Base-by-base conservation (phyloP, 2,113 vertebrate species). In the Aptenodytes forsteri region DNA sequence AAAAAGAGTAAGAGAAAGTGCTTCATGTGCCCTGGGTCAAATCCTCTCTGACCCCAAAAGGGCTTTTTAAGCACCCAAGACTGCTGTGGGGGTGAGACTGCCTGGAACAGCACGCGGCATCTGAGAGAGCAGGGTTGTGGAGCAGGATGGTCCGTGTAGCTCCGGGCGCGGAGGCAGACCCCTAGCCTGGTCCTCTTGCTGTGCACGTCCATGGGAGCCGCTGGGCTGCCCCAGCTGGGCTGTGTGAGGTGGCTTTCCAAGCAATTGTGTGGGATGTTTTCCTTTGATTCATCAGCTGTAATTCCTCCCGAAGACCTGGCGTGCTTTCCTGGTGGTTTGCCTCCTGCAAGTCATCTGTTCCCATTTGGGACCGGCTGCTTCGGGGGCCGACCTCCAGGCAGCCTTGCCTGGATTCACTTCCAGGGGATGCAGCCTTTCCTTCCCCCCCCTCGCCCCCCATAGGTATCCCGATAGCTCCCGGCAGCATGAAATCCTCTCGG, bases 391-490 rank as follows among this genome's bases (percentile, higher is more conserved):
- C 65, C 34, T 71, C 36, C 16, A 4, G 22, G 38, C 42, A 47
- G 46, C 61, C 30, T 30, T n/a, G 66, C 56, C 79, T 10, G 29
- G 47, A 6, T 26, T 72, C 29, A 1, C 46, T 87, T 70, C 83
- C 50, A 82, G 26, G 20, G 62, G 62, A 34, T n/a, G 34, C 46
- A 54, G 34, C 84, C 30, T 42, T 83, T 77, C 50, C 54, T 77
- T 20, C 17, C 30, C 15, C 30, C 65, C 10, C 4, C 10, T 4
- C 4, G 10, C 3, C 14, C 49, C 38, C 32, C 7, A 0, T 1
- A 17, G 10, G 25, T 20, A 44, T 42, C 67, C 25, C 14, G 0
- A 6, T 3, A 19, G 30, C 80, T 77, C 61, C 72, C 46, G 25
- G 89, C 67, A 46, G 36, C 30, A 9, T 0, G 4, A 40, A 81